Conservation (phyloP, 2,888 invertebrate species). For the Aporophyla lueneburgensis region DNA sequence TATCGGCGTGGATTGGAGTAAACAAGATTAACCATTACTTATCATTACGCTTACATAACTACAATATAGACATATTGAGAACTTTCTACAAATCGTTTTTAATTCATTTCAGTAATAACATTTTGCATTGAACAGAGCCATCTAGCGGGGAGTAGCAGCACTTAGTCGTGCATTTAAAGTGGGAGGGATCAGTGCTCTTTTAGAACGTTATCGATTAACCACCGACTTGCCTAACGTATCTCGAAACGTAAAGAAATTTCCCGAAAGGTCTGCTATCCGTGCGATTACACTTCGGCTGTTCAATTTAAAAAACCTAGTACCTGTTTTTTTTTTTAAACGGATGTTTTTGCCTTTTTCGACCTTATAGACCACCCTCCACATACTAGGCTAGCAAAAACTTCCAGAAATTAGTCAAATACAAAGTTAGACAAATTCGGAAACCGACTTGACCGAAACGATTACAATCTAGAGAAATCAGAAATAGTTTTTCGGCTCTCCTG, state of each 20-base stretch:
- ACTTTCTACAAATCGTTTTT: constrained; percentile 29
- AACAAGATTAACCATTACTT: constrained; percentile 18
- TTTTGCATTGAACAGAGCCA: constrained; percentile 44
- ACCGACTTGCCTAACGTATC: not conserved
- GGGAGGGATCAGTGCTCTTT: not conserved
- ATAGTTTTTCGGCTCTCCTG: too few species aligned
- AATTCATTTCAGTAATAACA: not conserved
- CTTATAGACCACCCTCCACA: too few species aligned
- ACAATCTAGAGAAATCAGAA: too few species aligned
- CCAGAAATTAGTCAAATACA: too few species aligned
- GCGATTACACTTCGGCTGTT: too few species aligned
- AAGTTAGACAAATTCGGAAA: too few species aligned
- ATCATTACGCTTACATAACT: not conserved
- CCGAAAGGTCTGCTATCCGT: constrained; percentile 11
- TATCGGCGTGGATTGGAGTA: constrained; percentile 2
- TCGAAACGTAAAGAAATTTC: constrained; percentile 27
- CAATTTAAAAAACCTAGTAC: too few species aligned
- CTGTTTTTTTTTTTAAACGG: too few species aligned
- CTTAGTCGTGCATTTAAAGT: not conserved
- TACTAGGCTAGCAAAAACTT: too few species aligned
- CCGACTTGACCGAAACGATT: too few species aligned
- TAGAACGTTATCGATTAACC: constrained; percentile 14
- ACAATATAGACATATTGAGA: constrained; percentile 1
- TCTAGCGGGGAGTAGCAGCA: constrained; percentile 66
- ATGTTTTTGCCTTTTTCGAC: too few species aligned